These are phyloP conservation scores for Macrosteles quadrilineatus DNA, from an alignment of 1,140 invertebrate species.

Conservation along the genomic window DNA sequence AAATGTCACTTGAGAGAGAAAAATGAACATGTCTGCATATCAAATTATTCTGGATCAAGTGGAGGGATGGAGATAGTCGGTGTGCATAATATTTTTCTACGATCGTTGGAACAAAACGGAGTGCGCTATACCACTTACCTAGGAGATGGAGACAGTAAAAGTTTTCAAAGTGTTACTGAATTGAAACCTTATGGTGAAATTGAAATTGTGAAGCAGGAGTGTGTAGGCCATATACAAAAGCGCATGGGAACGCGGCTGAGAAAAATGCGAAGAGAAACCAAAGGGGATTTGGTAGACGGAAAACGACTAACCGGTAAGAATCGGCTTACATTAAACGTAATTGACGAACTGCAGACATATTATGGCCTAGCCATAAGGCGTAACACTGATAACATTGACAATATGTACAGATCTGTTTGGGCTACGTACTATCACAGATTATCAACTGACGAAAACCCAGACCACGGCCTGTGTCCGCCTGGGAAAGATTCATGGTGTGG, in stretches of 20 bases:
- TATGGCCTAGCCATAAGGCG: not conserved
- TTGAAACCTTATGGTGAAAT: conserved; percentile 40
- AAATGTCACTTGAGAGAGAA: not conserved
- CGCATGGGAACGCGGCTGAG: conserved; percentile 38
- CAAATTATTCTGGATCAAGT: not conserved
- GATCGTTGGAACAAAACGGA: conserved; percentile 31
- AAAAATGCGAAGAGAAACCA: not conserved
- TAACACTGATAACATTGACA: not conserved
- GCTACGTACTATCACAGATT: not conserved
- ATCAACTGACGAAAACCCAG: not conserved
- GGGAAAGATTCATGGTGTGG: not conserved
- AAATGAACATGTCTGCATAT: not conserved
- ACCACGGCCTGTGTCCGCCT: not conserved
- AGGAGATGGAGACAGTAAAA: conserved; percentile 40
- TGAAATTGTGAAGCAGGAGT: conserved; percentile 40
- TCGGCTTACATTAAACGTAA: not conserved
- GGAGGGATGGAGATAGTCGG: conserved; percentile 28
- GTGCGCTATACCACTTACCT: conserved; percentile 38
- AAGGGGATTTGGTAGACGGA: not conserved
- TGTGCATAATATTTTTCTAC: conserved; percentile 25
- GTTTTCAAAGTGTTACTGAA: conserved; percentile 27
- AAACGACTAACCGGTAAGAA: not conserved
- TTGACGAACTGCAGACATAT: no score
- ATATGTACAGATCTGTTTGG: conserved; percentile 3
- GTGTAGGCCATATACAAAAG: conserved; percentile 42